Conservation (phyloP, 2,113 vertebrate species). For the Campylorhamphus procurvoides region DNA sequence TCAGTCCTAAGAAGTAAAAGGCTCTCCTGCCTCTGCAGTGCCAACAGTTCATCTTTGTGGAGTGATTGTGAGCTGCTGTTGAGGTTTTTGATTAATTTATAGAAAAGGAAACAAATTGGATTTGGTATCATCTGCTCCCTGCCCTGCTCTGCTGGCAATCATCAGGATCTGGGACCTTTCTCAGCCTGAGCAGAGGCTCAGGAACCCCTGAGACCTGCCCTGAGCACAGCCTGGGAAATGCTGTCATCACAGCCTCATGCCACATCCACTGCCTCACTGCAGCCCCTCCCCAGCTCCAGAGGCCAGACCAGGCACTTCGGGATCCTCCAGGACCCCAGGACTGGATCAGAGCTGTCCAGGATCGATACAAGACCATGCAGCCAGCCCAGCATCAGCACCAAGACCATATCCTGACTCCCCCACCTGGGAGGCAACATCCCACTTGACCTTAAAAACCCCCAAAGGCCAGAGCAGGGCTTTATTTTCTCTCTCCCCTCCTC, state of each 20-base stretch:
- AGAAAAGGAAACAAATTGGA: too few relatives aligned
- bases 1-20: neutral
- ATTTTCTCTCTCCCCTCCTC: neutral
- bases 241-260: accelerated
- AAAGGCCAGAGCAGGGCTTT: neutral
- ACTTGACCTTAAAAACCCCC: neutral
- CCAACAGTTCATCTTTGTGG: neutral
- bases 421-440: neutral
- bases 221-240: neutral
- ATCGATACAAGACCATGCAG: accelerated
- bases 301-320: neutral
- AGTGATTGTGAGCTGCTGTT: neutral
- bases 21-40: neutral
- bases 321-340: neutral
- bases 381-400: neutral
- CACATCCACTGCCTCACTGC: neutral
- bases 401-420: accelerated
- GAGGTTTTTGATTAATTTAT: neutral
- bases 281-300: neutral
- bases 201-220: neutral
- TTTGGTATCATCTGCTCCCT: neutral
- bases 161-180: neutral
- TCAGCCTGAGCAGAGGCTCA: neutral
- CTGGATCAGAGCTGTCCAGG: neutral
- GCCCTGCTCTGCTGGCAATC: neutral